Base-by-base conservation (phyloP, 2,113 vertebrate species). In the Brienomyrus longianalis region DNA sequence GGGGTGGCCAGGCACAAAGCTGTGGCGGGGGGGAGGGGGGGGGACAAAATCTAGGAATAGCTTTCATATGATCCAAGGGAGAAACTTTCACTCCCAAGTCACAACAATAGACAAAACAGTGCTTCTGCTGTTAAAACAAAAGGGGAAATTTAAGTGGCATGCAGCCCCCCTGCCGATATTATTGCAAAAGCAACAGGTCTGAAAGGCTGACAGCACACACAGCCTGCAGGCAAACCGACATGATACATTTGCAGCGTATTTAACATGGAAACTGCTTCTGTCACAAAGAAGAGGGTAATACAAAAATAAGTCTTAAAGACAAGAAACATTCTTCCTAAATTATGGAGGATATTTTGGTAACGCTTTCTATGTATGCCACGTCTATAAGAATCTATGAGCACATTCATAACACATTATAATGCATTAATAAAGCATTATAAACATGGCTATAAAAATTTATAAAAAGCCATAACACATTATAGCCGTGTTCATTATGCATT, bases 21-120 rank as follows among this genome's bases (percentile, higher is more conserved):
- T 84, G 90, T 90, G 93, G 90, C 91, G 31, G 43, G 80, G 19
- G 43, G 6, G 80, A 90, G 39, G 39, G 39, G 1, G 0, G 31
- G 31, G 31, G 31, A 39, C 39, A 95, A 96, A 95, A 95, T 92
- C 93, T 94, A 93, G 94, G 95, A 96, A 95, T 93, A 94, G 93
- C 94, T 94, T 95, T 95, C 95, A 94, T 96, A 92, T 92, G 92
- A 88, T 90, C 89, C 83, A 52, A 23, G 83, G 91, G 90, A 94
- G 92, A 93, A 92, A 92, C 88, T 74, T 90, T 90, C 92, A 91
- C 90, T 93, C 90, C 91, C 86, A 91, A 90, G 90, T 86, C 83
- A 91, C 92, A 90, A 94, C 94, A 95, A 94, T 92, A 88, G 92
- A 88, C 90, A 88, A 54, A 90, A 87, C 92, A 90, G 87, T 86